Evolutionary conservation across 2,888 invertebrate genomes (phyloP).

Genomic region (Athripsodes cinereus): DNA sequence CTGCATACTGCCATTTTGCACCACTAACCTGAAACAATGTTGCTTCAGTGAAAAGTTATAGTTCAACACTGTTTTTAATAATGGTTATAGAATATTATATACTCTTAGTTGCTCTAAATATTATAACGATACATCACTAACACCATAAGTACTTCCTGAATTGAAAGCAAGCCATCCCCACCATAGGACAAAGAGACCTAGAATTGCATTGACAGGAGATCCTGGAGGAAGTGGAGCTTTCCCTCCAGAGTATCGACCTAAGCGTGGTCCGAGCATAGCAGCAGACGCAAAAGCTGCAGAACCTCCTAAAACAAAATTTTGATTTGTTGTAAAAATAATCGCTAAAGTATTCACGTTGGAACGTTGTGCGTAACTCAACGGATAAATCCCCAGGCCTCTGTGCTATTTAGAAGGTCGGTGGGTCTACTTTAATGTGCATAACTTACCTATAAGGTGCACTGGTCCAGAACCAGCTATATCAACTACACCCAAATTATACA

Average conservation of each 20-base stretch:
- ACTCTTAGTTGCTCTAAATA: too few relatives aligned
- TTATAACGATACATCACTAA: too few relatives aligned
- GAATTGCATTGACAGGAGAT: slow-evolving; percentile 82
- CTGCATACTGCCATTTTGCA: slow-evolving; percentile 87
- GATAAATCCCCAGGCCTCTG: too few relatives aligned
- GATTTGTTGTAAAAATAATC: too few relatives aligned
- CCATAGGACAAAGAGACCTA: slow-evolving; percentile 91
- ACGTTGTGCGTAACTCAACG: too few relatives aligned
- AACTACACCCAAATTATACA: slow-evolving; percentile 76
- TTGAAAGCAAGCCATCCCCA: slow-evolving; percentile 98
- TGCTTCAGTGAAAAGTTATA: too few relatives aligned
- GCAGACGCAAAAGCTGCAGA: slow-evolving; percentile 80
- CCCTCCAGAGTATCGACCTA: slow-evolving; percentile 78
- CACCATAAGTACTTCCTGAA: slow-evolving; percentile 83
- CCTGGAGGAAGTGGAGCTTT: slow-evolving; percentile 72
- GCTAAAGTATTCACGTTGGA: too few relatives aligned
- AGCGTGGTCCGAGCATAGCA: slow-evolving; percentile 80
- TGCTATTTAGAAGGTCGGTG: too few relatives aligned
- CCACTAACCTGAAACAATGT: slow-evolving; percentile 55
- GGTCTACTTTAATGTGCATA: too few relatives aligned
- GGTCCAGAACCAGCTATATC: slow-evolving; percentile 91
- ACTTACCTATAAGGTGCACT: slow-evolving; percentile 76
- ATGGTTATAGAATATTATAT: too few relatives aligned
- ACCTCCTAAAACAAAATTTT: slow-evolving; percentile 45
- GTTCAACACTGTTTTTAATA: too few relatives aligned